Base-by-base conservation (phyloP, 2,797 vertebrate species). In the Chromis chromis region DNA sequence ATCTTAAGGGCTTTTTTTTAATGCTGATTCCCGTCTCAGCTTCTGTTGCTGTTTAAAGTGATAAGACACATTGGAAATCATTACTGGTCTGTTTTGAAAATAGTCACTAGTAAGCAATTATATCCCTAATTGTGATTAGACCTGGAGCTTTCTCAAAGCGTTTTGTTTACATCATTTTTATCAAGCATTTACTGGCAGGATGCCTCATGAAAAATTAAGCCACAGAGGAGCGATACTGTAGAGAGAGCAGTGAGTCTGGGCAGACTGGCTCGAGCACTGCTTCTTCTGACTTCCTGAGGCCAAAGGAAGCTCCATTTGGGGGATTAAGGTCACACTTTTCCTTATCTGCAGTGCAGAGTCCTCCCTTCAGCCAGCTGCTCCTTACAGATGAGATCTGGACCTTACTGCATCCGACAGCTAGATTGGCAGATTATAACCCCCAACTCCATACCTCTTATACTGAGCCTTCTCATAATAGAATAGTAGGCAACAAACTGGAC, bases 321-420 rank as follows among this genome's bases (percentile, higher is more conserved):
- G 83, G 84, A 88, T 92, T 91, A 88, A 78, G 79, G 74, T 82
- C 76, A 61, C 42, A 73, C 48, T 66, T 48, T 82, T 63, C 46
- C 78, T 91, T 91, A 92, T 91, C 88, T 75, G 77, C 71, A 64
- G 63, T 71, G 63, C 76, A 82, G 80, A 60, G 68, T 69, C 77
- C 59, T 74, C 49, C 64, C 74, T 75, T 77, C 53, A 79, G 61
- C 84, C 83, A 79, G 65, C 79, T 82, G 85, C 73, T 86, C 79
- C 78, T 89, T 82, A 78, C 44, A 87, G 82, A 88, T 87, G 78
- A 85, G 83, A 90, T 90, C 85, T 86, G 79, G 75, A 81, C 77
- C 58, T 76, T 49, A 24, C 60, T 76, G 65, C 72, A 69, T 85
- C 69, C 50, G 46, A 83, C 82, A 59, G 70, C 62, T 71, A 68